Evolutionary conservation across 2,797 vertebrate genomes (phyloP), one percentile per base, ranked within the genome.

Genomic region (Takifugu rubripes): DNA sequence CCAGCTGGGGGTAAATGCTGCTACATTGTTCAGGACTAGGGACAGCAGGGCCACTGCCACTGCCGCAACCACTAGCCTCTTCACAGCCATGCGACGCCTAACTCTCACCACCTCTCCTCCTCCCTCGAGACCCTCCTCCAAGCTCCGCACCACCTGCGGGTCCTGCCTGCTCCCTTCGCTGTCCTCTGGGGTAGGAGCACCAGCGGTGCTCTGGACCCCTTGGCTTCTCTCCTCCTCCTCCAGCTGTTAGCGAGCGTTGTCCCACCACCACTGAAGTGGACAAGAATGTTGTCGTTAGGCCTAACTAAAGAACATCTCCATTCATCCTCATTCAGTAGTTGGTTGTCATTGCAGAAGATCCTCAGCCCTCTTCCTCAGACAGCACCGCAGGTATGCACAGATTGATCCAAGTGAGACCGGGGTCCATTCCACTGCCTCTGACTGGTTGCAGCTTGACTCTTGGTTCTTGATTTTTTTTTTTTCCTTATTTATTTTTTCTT

Each of bases 1-100:
- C 97, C 97, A 99, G 86, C 94, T 94, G 54, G 96, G 92, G 40
- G 95, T 98, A 61, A 99, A 95, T 42, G 97, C 96, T 3, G 97
- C 96, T 0, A 92, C 92, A 10, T 97, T 98, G 83, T 99, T 99
- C 12, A 99, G 93, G 61, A 98, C 84, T 26, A 99, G 93, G 5
- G 97, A 98, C 74, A 97, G 89, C 81, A 98, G 91, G 71, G 97
- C 96, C 71, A 96, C 94, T 12, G 92, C 91, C 85, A 94, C 97
- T 10, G 97, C 97, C 24, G 88, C 93, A 56, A 87, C 92, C 85
- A 99, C 95, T 71, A 99, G 92, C 90, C 94, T 94, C 87, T 93
- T 94, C 84, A 93, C 89, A 76, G 96, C 94, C 97, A 98, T 98
- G 73, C 80, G 92, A 73, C 82, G 83, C 77, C 79, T 25, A 46